Conservation (phyloP, 2,888 invertebrate genomes). For the Sepiola atlantica region DNA sequence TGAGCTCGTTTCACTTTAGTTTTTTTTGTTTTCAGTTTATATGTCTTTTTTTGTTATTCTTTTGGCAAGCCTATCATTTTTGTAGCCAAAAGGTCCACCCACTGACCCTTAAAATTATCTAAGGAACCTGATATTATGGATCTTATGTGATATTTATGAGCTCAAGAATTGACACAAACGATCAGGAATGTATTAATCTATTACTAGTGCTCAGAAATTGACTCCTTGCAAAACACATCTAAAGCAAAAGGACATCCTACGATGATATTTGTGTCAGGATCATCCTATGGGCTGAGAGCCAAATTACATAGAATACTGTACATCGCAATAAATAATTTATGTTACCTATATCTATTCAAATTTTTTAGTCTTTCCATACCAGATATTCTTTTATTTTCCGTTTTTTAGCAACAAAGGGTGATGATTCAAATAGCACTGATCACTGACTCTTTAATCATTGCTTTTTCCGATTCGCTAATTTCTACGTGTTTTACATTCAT, state of each 20-base stretch:
- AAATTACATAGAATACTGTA: constrained; percentile 32
- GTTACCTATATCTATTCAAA: neutral
- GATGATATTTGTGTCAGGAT: neutral
- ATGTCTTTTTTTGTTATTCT: neutral
- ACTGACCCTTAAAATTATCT: constrained; percentile 20
- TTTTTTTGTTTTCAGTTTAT: no score
- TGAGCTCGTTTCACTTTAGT: neutral
- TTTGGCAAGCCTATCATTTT: neutral
- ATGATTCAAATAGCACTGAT: neutral
- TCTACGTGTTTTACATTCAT: no score
- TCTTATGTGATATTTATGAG: neutral
- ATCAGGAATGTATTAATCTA: constrained; percentile 32
- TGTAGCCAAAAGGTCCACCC: neutral
- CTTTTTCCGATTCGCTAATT: neutral
- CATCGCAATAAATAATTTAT: neutral
- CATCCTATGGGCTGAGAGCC: neutral
- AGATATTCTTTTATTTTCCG: neutral
- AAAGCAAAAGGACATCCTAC: neutral
- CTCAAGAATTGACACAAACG: neutral
- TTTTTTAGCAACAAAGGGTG: neutral
- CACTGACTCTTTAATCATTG: neutral
- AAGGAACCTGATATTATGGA: constrained; percentile 32
- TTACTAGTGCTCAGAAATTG: neutral
- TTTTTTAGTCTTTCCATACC: neutral
- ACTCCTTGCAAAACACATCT: neutral